Evolutionary conservation across 2,797 vertebrate genomes (phyloP).

Genomic region (Mus minutoides): DNA sequence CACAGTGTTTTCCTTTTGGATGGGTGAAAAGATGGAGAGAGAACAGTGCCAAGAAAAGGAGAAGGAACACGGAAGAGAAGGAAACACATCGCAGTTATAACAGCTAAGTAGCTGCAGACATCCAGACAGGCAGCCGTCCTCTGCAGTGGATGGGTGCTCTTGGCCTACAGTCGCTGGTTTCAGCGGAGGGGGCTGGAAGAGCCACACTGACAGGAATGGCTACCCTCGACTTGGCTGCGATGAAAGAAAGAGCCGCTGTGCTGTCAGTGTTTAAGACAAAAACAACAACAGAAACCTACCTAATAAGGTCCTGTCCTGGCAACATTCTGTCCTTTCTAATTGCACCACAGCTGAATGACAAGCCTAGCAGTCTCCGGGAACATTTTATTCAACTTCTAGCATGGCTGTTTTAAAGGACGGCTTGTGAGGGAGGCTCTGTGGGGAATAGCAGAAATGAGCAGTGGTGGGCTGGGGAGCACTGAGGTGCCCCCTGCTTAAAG

Average conservation of each 20-base stretch:
- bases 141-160: not conserved
- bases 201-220: slow-evolving; percentile 72
- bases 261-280: slow-evolving; percentile 82
- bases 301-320: slow-evolving; percentile 84
- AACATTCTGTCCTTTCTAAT: slow-evolving; percentile 76
- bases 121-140: not conserved
- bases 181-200: not conserved
- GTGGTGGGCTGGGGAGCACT: not conserved
- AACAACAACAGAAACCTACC: slow-evolving; percentile 8
- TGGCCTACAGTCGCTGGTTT: not conserved
- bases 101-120: not conserved
- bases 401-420: slow-evolving; percentile 44
- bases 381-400: slow-evolving; percentile 70
- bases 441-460: slow-evolving; percentile 55
- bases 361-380: slow-evolving; percentile 59
- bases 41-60: slow-evolving; percentile 70
- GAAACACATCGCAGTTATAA: slow-evolving; percentile 21
- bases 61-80: slow-evolving; percentile 61
- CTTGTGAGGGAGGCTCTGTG: slow-evolving; percentile 21
- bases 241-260: slow-evolving; percentile 82
- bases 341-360: slow-evolving; percentile 77
- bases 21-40: slow-evolving; percentile 60
- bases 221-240: slow-evolving; percentile 81
- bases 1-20: slow-evolving; percentile 73
- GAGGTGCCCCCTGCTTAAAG: not conserved